Base-by-base conservation (phyloP, 2,888 invertebrate species). In the Meteorus colon region DNA sequence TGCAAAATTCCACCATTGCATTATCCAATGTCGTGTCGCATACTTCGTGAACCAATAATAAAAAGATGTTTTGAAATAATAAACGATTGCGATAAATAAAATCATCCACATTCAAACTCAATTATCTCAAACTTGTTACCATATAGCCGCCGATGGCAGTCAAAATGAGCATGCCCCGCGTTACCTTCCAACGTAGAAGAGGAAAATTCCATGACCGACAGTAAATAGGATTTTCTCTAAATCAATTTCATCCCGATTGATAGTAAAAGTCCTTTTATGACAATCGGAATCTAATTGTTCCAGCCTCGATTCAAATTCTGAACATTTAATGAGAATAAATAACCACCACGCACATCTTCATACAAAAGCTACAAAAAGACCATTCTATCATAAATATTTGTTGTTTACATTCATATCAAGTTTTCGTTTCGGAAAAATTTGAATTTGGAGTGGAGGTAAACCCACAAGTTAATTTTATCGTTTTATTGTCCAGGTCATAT, bases 11-110 rank as follows among this genome's bases (percentile, higher is more conserved):
- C 76, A 86, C 83, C 84, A 79, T 81, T 80, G 76, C 76, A 82
- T 82, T 81, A 65, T 84, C 85, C 87, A 87, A 83, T 77, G 48
- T 80, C 79, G 80, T 55, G 84, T 88, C 81, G 86, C 86, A 87
- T 87, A 82, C 81, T 83, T 76, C 69, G 72, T 68, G 74, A 77
- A 74, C 69, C 79, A 65, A 41, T 63, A 41, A 16, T 34, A 24
- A 74, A 67, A 77, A 19, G 14, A 76, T 68, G 72, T 37, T 62
- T 62, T 41, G 37, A 29, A 62, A 71, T 41, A 62, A 71, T 71
- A 71, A 71, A 71, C 27, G 41, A 71, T 45, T 60, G 24, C 37
- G 29, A 71, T 19, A 10, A 37, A 59, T 62, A 45, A 14, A 34
- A 37, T 59, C 10, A 41, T 31, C 31, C 1, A 16, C 5, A 51